These are phyloP conservation scores for Prochilodus magdalenae DNA, from an alignment of 2,113 vertebrate species.

Conservation along the genomic window DNA sequence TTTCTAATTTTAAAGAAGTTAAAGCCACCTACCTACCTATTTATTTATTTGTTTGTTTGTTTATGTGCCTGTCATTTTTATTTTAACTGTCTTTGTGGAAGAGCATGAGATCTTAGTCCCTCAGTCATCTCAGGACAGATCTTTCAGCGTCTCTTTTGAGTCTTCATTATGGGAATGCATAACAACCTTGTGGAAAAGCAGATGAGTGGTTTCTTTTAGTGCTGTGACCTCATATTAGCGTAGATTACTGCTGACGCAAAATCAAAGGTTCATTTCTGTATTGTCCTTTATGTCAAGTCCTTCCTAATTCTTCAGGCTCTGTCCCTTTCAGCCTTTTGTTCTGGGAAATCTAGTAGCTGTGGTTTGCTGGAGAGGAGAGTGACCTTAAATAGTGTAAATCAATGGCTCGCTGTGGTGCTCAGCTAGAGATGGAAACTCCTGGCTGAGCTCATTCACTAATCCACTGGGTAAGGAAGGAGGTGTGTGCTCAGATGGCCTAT, in stretches of 20 bases:
- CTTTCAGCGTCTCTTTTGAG: conserved; percentile 21
- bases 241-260: conserved; percentile 56
- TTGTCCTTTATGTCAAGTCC: conserved; percentile 46
- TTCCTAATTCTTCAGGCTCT: conserved; percentile 63
- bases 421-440: conserved; percentile 33
- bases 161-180: conserved; percentile 49
- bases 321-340: conserved; percentile 63
- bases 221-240: conserved; percentile 29
- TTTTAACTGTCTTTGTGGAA: not conserved
- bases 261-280: conserved; percentile 56
- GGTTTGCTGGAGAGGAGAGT: conserved; percentile 38
- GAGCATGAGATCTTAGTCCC: not conserved
- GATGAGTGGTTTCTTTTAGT: conserved; percentile 46
- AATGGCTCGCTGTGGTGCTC: conserved; percentile 51
- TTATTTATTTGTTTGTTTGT: not conserved
- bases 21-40: not conserved
- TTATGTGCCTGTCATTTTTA: not conserved
- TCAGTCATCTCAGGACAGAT: not conserved
- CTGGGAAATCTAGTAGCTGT: conserved; percentile 57
- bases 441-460: conserved; percentile 7
- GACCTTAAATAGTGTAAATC: conserved; percentile 70
- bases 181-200: conserved; percentile 38
- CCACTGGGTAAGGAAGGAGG: not conserved
- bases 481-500: conserved; percentile 3
- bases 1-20: too few relatives aligned